Conservation (phyloP, 2,888 invertebrate species). For the Malthinus seriepunctatus region DNA sequence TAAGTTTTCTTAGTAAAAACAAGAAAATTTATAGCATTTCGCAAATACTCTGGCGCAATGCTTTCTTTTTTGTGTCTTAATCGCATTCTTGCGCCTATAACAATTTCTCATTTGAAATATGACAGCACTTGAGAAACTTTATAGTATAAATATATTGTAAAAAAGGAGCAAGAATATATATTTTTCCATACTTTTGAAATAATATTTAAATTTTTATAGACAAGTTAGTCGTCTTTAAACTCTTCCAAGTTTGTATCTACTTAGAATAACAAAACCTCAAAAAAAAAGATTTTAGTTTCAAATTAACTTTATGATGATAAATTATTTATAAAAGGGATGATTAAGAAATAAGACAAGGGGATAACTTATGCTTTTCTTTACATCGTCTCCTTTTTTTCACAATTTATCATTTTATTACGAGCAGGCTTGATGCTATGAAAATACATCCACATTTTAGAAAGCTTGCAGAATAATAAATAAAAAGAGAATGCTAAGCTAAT, state of each 20-base stretch:
- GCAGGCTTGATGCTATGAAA: too few relatives aligned
- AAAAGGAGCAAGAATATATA: background rate
- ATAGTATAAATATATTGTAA: background rate
- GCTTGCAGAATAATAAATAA: too few relatives aligned
- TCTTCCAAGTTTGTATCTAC: background rate
- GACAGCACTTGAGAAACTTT: constrained; percentile 3
- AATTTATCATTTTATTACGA: too few relatives aligned
- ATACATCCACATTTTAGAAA: too few relatives aligned
- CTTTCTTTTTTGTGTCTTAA: constrained; percentile 2
- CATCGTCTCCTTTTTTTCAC: too few relatives aligned
- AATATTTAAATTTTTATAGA: constrained; percentile 3
- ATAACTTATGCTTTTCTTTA: too few relatives aligned
- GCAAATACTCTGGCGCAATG: constrained; percentile 5
- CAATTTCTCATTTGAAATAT: constrained; percentile 4
- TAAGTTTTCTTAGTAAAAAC: constrained; percentile 2
- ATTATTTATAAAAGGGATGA: too few relatives aligned
- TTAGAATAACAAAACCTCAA: background rate
- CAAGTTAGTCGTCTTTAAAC: background rate
- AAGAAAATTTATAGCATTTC: constrained; percentile 6
- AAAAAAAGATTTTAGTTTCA: background rate
- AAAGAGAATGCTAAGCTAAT: too few relatives aligned
- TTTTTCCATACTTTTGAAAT: background rate
- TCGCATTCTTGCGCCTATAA: constrained; percentile 4
- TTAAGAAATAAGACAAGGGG: too few relatives aligned
- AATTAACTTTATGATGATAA: background rate